A percentile compares a stretch with the other conserved stretches of the same genome.
Evolutionary conservation across 2,888 invertebrate species (phyloP).

Genomic region (Sarcophaga variegata): DNA sequence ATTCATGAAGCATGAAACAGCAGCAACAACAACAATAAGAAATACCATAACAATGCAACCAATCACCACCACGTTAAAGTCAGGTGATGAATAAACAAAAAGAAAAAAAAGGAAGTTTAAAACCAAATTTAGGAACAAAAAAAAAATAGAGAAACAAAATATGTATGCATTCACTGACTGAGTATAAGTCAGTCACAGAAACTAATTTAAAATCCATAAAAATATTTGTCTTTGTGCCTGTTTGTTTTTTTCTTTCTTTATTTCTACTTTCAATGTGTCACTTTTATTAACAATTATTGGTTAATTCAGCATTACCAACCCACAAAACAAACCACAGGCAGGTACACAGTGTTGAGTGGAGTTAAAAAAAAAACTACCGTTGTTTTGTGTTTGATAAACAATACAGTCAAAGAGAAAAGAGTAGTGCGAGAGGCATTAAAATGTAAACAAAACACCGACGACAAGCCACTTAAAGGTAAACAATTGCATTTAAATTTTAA

Average conservation of each 20-base stretch:
- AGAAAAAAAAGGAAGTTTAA: constrained; percentile 54
- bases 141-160: constrained; percentile 2
- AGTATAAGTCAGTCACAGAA: not conserved
- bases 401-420: too few relatives aligned
- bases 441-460: too few relatives aligned
- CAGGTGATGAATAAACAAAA: constrained; percentile 38
- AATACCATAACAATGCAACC: too few relatives aligned
- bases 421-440: too few relatives aligned
- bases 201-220: constrained; percentile 8
- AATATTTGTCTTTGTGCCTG: not conserved
- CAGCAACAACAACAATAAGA: not conserved
- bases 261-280: constrained; percentile 13
- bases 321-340: too few relatives aligned
- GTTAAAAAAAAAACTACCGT: too few relatives aligned
- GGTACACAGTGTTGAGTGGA: too few relatives aligned
- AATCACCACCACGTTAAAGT: not conserved
- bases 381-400: too few relatives aligned
- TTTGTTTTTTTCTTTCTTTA: not conserved
- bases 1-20: too few relatives aligned
- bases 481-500: too few relatives aligned
- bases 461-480: too few relatives aligned
- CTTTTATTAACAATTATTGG: not conserved
- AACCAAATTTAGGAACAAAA: constrained; percentile 44
- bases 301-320: too few relatives aligned
- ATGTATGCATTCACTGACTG: not conserved